These are phyloP conservation scores for Morpho deidamia DNA, from an alignment of 2,888 invertebrate genomes.

Conservation along the genomic window DNA sequence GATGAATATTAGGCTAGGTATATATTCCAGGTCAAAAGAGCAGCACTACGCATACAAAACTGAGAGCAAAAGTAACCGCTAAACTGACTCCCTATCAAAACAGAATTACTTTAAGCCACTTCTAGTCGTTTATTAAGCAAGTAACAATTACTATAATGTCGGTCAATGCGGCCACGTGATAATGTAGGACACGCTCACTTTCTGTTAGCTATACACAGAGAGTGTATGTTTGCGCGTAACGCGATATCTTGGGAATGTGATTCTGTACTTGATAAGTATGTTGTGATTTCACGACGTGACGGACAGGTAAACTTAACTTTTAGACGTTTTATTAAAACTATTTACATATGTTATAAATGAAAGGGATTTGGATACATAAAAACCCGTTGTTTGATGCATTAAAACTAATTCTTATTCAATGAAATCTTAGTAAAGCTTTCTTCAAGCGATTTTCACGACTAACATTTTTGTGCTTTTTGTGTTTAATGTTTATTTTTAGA, in stretches of 20 bases:
- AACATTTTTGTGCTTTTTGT: no score
- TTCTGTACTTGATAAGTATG: conserved; percentile 1
- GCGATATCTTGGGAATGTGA: conserved; percentile 13
- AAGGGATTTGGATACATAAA: no score
- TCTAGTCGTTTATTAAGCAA: conserved; percentile 12
- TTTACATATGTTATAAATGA: no score
- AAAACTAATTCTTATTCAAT: no score
- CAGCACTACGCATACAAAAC: no score
- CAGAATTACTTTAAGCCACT: conserved; percentile 5
- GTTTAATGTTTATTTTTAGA: no score
- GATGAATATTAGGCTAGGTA: no score
- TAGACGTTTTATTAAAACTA: neutral
- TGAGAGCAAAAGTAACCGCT: no score
- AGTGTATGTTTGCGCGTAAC: conserved; percentile 15
- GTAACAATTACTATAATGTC: conserved; percentile 18
- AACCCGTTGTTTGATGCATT: no score
- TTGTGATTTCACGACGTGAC: conserved; percentile 1
- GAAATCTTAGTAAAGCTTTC: no score
- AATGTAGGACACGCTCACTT: conserved; percentile 41
- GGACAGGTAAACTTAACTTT: neutral
- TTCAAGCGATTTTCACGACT: no score
- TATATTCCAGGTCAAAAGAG: no score
- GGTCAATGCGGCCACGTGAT: conserved; percentile 31
- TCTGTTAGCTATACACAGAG: conserved; percentile 22
- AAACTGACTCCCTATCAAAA: neutral